Percentiles rank a stretch among this genome's conserved stretches.
phyloP scores from a whole-genome alignment of 1,140 invertebrate species.

The Pseudomyrmex dendroicus region DNA sequence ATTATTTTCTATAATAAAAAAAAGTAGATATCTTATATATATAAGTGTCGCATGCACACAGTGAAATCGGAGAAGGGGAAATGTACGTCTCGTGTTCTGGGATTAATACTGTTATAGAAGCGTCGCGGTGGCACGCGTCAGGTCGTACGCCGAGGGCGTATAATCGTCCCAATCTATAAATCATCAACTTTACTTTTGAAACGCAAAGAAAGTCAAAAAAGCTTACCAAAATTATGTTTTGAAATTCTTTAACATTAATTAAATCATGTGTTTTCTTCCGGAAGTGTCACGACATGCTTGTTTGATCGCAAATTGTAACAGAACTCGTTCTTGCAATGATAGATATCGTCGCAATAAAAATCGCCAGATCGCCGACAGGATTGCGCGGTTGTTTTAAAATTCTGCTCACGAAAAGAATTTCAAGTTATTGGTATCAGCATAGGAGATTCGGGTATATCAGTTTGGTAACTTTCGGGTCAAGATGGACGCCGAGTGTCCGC shows the following conservation, averaged over 20 bases:
- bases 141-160: slow-evolving; percentile 32
- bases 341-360: slow-evolving; percentile 54
- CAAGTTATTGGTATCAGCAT: slow-evolving; percentile 61
- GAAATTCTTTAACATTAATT: slow-evolving; percentile 35
- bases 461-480: slow-evolving; percentile 58
- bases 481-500: slow-evolving; percentile 51
- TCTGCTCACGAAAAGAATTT: slow-evolving; percentile 56
- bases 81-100: slow-evolving; percentile 13
- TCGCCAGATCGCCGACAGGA: slow-evolving; percentile 35
- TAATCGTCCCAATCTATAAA: slow-evolving; percentile 40
- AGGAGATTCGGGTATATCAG: slow-evolving; percentile 58
- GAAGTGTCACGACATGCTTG: background rate
- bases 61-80: slow-evolving; percentile 18
- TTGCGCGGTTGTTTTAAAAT: slow-evolving; percentile 48
- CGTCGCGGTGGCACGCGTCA: slow-evolving; percentile 73
- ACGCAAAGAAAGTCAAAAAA: background rate
- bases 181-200: slow-evolving; percentile 29
- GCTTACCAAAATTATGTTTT: background rate
- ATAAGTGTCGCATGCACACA: background rate
- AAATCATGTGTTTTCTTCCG: slow-evolving; percentile 11
- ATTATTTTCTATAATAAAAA: background rate
- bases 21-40: background rate
- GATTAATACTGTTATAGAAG: slow-evolving; percentile 68
- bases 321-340: slow-evolving; percentile 26
- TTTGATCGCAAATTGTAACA: background rate